A percentile compares a stretch with the other conserved stretches of the same genome.
Conservation (phyloP, 2,113 vertebrate species). For the Ameiurus melas region DNA sequence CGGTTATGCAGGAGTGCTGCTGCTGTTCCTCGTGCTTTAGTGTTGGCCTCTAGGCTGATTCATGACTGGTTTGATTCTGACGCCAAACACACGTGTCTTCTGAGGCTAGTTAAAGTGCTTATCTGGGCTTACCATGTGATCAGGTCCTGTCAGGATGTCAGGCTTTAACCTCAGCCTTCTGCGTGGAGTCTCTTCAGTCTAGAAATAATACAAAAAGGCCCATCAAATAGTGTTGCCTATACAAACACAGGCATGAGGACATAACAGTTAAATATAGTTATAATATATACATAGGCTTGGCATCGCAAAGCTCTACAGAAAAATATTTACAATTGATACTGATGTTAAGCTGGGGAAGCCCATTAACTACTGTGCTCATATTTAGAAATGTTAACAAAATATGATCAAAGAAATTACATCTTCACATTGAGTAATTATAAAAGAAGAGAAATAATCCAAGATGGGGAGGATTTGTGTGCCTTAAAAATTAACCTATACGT, state of each 20-base stretch:
- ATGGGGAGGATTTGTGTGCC: not conserved
- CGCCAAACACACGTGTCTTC: constrained; percentile 8
- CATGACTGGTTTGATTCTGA: constrained; percentile 14
- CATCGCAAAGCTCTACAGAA: not conserved
- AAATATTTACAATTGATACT: not conserved
- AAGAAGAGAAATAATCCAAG: not conserved
- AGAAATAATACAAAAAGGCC: constrained; percentile 15
- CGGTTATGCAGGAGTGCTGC: not conserved
- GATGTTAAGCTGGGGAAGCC: not conserved
- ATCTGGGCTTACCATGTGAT: constrained; percentile 60
- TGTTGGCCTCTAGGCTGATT: not conserved
- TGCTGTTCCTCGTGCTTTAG: constrained; percentile 5
- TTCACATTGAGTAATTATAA: not conserved
- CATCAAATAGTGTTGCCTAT: not conserved
- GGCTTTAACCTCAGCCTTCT: constrained; percentile 32
- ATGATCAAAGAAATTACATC: not conserved
- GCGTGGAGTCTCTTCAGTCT: constrained; percentile 23
- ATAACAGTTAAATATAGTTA: not conserved
- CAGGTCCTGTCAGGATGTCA: constrained; percentile 43
- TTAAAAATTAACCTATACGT: not conserved
- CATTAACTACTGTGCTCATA: not conserved
- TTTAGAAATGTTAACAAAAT: not conserved
- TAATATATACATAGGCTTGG: not conserved
- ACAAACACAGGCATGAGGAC: not conserved
- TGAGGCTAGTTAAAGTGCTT: constrained; percentile 27